phyloP scores from a whole-genome alignment of 2,113 vertebrate genomes.

The Oreochromis tanganicae region DNA sequence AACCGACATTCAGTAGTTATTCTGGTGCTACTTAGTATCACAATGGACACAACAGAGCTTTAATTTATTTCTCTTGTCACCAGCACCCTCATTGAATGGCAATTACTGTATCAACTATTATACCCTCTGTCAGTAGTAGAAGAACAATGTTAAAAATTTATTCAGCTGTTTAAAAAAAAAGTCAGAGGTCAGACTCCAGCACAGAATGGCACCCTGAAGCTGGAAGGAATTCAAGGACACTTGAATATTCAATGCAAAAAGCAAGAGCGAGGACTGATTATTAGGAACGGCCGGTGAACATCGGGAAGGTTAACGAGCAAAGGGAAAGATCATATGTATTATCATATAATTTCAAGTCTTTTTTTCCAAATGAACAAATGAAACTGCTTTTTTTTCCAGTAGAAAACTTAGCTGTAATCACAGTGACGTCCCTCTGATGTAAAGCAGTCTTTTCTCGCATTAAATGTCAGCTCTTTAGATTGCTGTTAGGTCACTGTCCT shows the following conservation, averaged over 20 bases:
- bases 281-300: background rate
- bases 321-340: background rate
- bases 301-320: background rate
- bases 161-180: background rate
- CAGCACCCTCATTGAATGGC: background rate
- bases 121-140: background rate
- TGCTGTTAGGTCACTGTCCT: background rate
- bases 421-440: background rate
- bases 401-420: background rate
- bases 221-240: background rate
- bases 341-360: background rate
- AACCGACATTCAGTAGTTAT: background rate
- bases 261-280: background rate
- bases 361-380: background rate
- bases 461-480: background rate
- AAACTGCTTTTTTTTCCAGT: background rate
- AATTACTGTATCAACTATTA: conserved; percentile 9
- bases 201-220: background rate
- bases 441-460: background rate
- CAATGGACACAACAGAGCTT: background rate
- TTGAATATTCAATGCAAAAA: background rate
- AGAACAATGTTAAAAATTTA: conserved; percentile 18
- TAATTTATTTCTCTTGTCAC: conserved; percentile 6
- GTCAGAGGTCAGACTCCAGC: background rate
- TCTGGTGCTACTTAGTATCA: background rate